These are phyloP conservation scores for Mythimna loreyi DNA, from an alignment of 2,888 invertebrate species.

Conservation along the genomic window DNA sequence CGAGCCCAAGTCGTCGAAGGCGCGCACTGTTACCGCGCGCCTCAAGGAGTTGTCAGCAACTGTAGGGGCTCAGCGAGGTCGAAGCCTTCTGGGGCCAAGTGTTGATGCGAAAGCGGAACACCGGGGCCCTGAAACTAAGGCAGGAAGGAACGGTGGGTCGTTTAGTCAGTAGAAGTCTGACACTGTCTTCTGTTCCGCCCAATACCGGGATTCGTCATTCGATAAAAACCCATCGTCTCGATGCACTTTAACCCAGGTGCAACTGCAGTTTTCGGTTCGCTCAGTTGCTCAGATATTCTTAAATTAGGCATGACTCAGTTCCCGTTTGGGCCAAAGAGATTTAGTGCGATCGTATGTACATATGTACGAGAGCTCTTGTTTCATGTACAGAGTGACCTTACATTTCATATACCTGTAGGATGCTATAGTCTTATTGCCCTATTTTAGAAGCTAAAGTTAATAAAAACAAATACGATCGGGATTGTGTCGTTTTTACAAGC, in stretches of 20 bases:
- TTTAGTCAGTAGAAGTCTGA: too few relatives aligned
- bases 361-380: constrained; percentile 24
- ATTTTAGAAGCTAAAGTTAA: constrained; percentile 35
- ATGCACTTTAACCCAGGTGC: constrained; percentile 55
- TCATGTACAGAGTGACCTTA: constrained; percentile 47
- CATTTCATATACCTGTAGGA: constrained; percentile 36
- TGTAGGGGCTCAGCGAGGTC: too few relatives aligned
- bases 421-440: constrained; percentile 2
- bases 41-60: too few relatives aligned
- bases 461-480: constrained; percentile 9
- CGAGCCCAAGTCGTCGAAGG: too few relatives aligned
- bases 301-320: constrained; percentile 59
- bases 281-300: constrained; percentile 40
- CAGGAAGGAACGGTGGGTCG: too few relatives aligned
- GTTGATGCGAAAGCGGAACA: too few relatives aligned
- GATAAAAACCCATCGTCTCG: too few relatives aligned
- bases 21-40: too few relatives aligned
- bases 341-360: constrained; percentile 24
- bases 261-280: constrained; percentile 7
- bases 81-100: too few relatives aligned
- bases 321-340: constrained; percentile 33
- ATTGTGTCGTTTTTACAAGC: constrained; percentile 6
- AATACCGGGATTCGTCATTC: too few relatives aligned
- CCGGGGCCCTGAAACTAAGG: too few relatives aligned
- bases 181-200: too few relatives aligned